Evolutionary conservation across 2,888 invertebrate genomes (phyloP).

Genomic region (Cecidostiba fungosa): DNA sequence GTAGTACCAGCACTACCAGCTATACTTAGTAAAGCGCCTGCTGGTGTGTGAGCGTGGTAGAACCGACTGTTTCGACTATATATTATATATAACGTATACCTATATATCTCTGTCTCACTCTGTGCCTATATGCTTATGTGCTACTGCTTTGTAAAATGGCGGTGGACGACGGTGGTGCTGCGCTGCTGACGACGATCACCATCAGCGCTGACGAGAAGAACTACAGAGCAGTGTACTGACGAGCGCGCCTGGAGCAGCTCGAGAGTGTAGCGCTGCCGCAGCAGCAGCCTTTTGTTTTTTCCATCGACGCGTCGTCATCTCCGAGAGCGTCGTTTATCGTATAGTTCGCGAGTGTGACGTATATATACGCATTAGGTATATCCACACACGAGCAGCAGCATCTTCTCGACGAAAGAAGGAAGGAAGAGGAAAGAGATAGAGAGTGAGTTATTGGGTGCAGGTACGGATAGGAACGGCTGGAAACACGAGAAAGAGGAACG

Average conservation of each 20-base stretch:
- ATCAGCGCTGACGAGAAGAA: constrained; percentile 28
- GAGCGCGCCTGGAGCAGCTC: neutral
- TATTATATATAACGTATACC: neutral
- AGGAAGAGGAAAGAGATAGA: constrained; percentile 38
- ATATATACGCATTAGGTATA: neutral
- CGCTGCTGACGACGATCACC: constrained; percentile 67
- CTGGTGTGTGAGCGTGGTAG: neutral
- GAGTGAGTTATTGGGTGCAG: neutral
- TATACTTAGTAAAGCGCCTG: neutral
- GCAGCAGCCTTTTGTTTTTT: constrained; percentile 14
- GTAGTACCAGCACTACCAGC: too few relatives aligned
- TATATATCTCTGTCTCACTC: neutral
- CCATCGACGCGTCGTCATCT: neutral
- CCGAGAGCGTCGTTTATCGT: neutral
- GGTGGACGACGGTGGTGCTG: constrained; percentile 74
- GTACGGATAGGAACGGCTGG: neutral
- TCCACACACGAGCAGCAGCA: neutral
- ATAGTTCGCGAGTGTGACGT: neutral
- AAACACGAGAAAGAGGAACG: constrained; percentile 5
- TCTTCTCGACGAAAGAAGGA: neutral
- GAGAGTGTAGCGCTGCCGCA: neutral
- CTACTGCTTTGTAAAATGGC: constrained; percentile 75
- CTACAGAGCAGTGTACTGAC: constrained; percentile 16
- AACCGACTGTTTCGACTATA: neutral
- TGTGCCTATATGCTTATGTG: neutral